Percentiles rank a stretch among this genome's conserved stretches.
These are phyloP conservation scores for Thamnophis sirtalis DNA, from an alignment of 2,113 vertebrate genomes.

Conservation along the genomic window DNA sequence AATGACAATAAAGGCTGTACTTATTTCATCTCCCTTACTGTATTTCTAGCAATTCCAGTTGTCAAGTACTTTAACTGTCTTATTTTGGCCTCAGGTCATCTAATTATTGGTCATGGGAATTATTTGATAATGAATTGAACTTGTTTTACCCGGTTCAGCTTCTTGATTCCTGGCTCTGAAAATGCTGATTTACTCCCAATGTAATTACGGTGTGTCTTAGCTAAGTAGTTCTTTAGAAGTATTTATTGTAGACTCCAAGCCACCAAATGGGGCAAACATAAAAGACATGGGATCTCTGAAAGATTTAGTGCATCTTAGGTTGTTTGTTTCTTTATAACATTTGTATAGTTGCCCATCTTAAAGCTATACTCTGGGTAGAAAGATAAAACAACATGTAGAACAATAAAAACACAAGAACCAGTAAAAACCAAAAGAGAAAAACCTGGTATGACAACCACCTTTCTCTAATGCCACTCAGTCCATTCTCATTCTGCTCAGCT, in stretches of 20 bases:
- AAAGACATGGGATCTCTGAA: background rate
- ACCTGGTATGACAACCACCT: background rate
- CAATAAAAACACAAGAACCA: background rate
- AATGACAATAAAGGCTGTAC: no score
- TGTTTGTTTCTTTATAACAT: background rate
- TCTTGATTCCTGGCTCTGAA: background rate
- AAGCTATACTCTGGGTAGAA: background rate
- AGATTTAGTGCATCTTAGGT: background rate
- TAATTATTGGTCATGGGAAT: background rate
- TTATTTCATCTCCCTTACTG: background rate
- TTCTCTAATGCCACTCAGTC: background rate
- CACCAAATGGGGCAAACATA: background rate
- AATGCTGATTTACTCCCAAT: background rate
- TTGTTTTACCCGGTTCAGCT: background rate
- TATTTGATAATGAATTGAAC: background rate
- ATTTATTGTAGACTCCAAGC: background rate
- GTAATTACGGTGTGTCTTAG: background rate
- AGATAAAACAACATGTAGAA: background rate
- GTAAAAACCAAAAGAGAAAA: background rate
- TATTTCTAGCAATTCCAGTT: background rate
- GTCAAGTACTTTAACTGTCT: background rate
- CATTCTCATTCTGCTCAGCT: background rate
- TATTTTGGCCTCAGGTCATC: background rate
- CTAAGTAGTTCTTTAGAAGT: background rate
- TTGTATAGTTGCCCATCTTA: background rate